phyloP scores from a whole-genome alignment of 2,113 vertebrate species.

The Beaufortia kweichowensis region DNA sequence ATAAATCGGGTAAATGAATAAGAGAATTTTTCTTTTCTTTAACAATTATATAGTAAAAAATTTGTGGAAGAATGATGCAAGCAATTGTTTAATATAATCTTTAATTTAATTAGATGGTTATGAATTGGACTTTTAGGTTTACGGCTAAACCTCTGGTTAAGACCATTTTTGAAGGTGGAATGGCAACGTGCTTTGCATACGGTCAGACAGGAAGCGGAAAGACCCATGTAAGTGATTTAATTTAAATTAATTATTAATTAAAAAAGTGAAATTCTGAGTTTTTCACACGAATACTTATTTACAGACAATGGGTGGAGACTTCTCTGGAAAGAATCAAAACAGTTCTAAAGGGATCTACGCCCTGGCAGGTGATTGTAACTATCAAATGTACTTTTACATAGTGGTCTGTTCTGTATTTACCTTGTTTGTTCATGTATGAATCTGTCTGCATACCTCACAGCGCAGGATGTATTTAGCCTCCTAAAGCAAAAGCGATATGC shows the following conservation, averaged over 20 bases:
- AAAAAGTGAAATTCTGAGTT: neutral
- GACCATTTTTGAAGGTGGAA: slow-evolving; percentile 89
- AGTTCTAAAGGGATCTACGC: slow-evolving; percentile 91
- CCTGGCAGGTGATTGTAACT: slow-evolving; percentile 81
- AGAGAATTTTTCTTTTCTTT: no score
- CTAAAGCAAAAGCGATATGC: slow-evolving; percentile 80
- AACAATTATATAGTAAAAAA: no score
- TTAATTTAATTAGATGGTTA: neutral
- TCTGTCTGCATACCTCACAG: slow-evolving; percentile 65
- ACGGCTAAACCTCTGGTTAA: slow-evolving; percentile 91
- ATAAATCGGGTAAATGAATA: no score
- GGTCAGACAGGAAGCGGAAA: slow-evolving; percentile 98
- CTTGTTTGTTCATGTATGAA: neutral
- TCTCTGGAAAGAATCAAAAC: slow-evolving; percentile 84
- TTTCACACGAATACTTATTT: neutral
- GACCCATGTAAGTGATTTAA: slow-evolving; percentile 84
- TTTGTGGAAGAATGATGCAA: no score
- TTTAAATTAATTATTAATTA: neutral
- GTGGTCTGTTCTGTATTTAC: neutral
- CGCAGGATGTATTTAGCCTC: slow-evolving; percentile 88
- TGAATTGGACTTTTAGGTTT: slow-evolving; percentile 73
- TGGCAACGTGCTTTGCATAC: slow-evolving; percentile 95
- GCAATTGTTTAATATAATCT: neutral
- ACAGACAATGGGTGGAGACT: slow-evolving; percentile 96
- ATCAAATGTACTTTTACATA: neutral